Evolutionary conservation across 2,888 invertebrate genomes (phyloP).

Genomic region (Diarsia mendica): DNA sequence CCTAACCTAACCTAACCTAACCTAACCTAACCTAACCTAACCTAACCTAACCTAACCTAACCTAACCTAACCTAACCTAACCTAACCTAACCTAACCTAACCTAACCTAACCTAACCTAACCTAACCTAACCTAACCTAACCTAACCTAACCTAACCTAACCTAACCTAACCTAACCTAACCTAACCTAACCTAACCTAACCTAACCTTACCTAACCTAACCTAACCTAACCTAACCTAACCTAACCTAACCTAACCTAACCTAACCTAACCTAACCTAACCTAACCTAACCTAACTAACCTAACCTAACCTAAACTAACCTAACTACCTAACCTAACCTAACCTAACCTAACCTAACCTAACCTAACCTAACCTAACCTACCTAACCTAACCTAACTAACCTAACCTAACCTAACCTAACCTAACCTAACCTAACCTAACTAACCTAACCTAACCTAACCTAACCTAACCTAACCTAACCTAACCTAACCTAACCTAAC

Average conservation of each 20-base stretch:
- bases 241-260: slow-evolving; percentile 41
- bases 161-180: slow-evolving; percentile 3
- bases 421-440: slow-evolving; percentile 34
- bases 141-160: not conserved
- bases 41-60: slow-evolving; percentile 42
- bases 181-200: slow-evolving; percentile 8
- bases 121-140: slow-evolving; percentile 34
- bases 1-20: slow-evolving; percentile 40
- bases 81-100: slow-evolving; percentile 42
- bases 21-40: no score
- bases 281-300: slow-evolving; percentile 29
- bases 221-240: slow-evolving; percentile 17
- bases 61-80: slow-evolving; percentile 34
- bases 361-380: slow-evolving; percentile 42
- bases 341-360: slow-evolving; percentile 32
- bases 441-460: no score
- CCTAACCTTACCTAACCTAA: slow-evolving; percentile 8
- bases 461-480: slow-evolving; percentile 39
- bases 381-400: slow-evolving; percentile 42
- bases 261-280: slow-evolving; percentile 31
- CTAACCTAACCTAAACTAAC: slow-evolving; percentile 6
- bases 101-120: slow-evolving; percentile 40
- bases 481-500: slow-evolving; percentile 41
- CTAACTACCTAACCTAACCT: no score
- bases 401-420: slow-evolving; percentile 35